These are phyloP conservation scores for Plumapathes pennacea DNA, from an alignment of 92 coral and sea anemone genomes.

Conservation along the genomic window DNA sequence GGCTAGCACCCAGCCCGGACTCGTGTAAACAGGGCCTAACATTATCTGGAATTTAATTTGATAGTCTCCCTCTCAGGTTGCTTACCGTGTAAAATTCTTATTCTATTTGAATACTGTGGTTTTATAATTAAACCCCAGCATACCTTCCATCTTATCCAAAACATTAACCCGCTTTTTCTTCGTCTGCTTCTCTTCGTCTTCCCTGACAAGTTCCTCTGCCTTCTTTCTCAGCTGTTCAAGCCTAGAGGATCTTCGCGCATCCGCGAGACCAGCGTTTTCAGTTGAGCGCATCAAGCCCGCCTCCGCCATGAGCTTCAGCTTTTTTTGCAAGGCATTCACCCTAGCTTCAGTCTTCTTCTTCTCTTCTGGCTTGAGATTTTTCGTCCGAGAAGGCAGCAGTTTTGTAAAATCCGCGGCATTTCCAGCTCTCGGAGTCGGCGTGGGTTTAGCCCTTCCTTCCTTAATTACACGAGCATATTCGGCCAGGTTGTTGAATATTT, in stretches of 20 bases:
- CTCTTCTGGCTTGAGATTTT: conserved; percentile 73
- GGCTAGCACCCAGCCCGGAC: too few relatives aligned
- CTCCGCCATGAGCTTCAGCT: conserved; percentile 36
- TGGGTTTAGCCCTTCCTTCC: conserved; percentile 59
- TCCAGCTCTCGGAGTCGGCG: not conserved
- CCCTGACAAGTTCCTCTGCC: conserved; percentile 25
- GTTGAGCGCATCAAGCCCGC: not conserved
- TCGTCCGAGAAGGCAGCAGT: conserved; percentile 43
- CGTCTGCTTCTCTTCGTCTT: not conserved
- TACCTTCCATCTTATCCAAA: conserved; percentile 93
- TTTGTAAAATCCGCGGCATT: not conserved
- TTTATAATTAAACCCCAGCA: too few relatives aligned
- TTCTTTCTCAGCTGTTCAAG: conserved; percentile 9
- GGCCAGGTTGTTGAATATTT: conserved; percentile 77
- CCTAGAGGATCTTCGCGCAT: conserved; percentile 1
- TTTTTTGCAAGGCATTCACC: conserved; percentile 29
- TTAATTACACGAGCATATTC: conserved; percentile 84
- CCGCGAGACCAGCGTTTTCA: conserved; percentile 4
- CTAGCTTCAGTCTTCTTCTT: conserved; percentile 48
- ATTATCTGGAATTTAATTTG: too few relatives aligned
- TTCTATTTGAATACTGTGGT: too few relatives aligned
- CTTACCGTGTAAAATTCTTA: too few relatives aligned
- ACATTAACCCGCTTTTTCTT: conserved; percentile 59
- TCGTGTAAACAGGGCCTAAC: too few relatives aligned
- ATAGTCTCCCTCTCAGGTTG: too few relatives aligned